Evolutionary conservation across 2,113 vertebrate genomes (phyloP).

Genomic region (Lagopus muta): DNA sequence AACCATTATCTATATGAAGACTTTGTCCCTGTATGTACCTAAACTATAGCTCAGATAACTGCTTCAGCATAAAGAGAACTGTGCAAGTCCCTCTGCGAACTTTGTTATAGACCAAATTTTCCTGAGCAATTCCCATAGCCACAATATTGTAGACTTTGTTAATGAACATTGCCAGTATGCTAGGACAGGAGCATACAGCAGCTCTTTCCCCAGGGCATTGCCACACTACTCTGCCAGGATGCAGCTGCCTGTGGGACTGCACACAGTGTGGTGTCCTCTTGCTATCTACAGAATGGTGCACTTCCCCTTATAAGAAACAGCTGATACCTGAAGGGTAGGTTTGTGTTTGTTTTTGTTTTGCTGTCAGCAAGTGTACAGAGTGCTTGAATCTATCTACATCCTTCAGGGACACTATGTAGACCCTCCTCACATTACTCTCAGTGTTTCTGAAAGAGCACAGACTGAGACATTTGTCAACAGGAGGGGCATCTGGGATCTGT

Average conservation of each 20-base stretch:
- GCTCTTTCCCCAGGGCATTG: background rate
- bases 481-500: background rate
- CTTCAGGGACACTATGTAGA: background rate
- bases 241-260: background rate
- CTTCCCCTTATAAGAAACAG: background rate
- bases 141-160: background rate
- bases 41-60: background rate
- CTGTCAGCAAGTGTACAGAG: background rate
- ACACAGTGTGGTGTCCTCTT: rapidly evolving
- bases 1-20: background rate
- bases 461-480: background rate
- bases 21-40: background rate
- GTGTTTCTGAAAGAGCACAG: background rate
- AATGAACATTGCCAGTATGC: background rate
- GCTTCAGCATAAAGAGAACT: background rate
- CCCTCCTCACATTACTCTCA: background rate
- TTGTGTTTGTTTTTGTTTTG: background rate
- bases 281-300: background rate
- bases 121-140: background rate
- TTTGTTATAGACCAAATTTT: background rate
- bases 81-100: background rate
- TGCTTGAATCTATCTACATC: background rate
- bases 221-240: background rate
- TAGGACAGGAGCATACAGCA: rapidly evolving
- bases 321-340: background rate